A percentile compares a stretch with the other conserved stretches of the same genome.
These are phyloP conservation scores for Rhynchotus rufescens DNA, from an alignment of 2,797 vertebrate species.

Conservation along the genomic window DNA sequence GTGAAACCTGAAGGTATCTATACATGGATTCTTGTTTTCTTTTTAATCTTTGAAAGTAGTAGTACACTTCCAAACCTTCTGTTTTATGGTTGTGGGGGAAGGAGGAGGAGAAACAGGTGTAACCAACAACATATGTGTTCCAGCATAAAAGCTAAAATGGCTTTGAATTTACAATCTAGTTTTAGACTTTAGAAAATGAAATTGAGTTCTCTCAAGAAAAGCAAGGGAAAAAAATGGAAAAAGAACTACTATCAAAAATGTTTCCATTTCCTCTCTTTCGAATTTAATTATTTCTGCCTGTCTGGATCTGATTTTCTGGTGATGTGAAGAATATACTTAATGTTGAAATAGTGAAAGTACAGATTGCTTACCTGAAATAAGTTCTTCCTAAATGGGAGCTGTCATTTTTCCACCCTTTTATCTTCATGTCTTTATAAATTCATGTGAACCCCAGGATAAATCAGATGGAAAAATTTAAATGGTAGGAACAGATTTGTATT, in stretches of 20 bases:
- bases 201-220: not conserved
- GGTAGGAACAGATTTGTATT: not conserved
- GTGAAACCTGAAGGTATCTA: not conserved
- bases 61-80: slow-evolving; percentile 18
- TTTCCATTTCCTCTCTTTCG: not conserved
- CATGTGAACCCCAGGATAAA: not conserved
- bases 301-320: not conserved
- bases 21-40: not conserved
- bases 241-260: not conserved
- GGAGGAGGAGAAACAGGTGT: not conserved
- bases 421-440: not conserved
- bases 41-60: slow-evolving; percentile 28
- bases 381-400: not conserved
- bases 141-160: not conserved
- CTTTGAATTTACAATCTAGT: slow-evolving; percentile 8
- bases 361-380: not conserved
- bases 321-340: not conserved
- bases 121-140: slow-evolving; percentile 14
- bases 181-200: slow-evolving; percentile 36
- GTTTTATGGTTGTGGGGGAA: slow-evolving; percentile 7
- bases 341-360: not conserved
- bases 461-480: not conserved
- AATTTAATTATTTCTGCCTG: not conserved
- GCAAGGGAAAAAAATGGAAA: not conserved
- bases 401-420: not conserved